phyloP scores from a whole-genome alignment of 2,113 vertebrate species.

The Sylvia atricapilla region DNA sequence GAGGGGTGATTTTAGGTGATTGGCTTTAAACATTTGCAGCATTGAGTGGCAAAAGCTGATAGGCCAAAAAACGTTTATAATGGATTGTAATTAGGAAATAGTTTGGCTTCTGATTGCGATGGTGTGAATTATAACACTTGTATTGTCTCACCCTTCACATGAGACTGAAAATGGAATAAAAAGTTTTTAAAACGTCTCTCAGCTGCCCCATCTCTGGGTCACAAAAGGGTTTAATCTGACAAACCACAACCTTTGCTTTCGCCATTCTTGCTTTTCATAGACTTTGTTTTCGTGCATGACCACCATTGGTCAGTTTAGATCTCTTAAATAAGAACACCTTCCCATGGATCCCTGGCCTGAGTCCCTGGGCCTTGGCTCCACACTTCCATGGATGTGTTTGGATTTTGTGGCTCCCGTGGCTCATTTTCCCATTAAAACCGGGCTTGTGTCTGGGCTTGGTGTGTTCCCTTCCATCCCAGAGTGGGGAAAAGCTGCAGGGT shows the following conservation, averaged over 20 bases:
- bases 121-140: no score
- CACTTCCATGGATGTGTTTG: neutral
- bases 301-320: neutral
- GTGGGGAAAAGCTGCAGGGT: fast-evolving
- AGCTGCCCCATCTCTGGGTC: no score
- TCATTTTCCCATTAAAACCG: fast-evolving
- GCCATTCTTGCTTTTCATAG: neutral
- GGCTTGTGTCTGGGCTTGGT: neutral
- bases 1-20: no score
- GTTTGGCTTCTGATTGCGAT: no score
- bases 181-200: no score
- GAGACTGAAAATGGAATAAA: no score
- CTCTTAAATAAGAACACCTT: neutral
- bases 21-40: no score
- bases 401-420: neutral
- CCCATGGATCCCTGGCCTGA: neutral
- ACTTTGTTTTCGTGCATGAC: neutral
- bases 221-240: no score
- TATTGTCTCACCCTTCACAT: no score
- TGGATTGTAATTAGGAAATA: no score
- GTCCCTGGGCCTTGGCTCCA: neutral
- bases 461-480: fast-evolving
- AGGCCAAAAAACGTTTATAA: no score
- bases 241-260: neutral
- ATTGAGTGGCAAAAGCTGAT: no score